phyloP scores from a whole-genome alignment of 2,888 invertebrate genomes.

The Epicampocera succincta region DNA sequence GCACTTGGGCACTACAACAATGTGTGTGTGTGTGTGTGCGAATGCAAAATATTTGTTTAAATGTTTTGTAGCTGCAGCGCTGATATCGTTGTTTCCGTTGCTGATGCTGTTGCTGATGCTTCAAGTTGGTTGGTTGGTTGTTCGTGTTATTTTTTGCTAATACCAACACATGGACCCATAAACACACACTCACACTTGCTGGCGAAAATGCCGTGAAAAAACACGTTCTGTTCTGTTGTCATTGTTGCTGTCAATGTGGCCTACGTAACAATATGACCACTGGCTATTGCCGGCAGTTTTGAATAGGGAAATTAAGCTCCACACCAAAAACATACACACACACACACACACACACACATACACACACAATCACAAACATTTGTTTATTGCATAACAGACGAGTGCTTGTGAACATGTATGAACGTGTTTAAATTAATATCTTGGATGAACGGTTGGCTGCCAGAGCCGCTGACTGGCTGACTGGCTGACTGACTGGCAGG shows the following conservation, averaged over 20 bases:
- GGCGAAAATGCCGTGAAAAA: conserved; percentile 43
- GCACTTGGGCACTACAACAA: neutral
- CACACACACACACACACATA: neutral
- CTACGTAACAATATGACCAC: conserved; percentile 64
- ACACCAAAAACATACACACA: neutral
- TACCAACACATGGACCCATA: conserved; percentile 12
- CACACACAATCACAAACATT: neutral
- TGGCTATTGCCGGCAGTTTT: conserved; percentile 54
- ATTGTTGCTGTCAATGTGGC: conserved; percentile 56
- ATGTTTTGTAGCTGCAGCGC: conserved; percentile 49
- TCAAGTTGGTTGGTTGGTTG: too few species aligned
- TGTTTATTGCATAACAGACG: conserved; percentile 1
- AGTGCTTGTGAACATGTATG: conserved; percentile 2
- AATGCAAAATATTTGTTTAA: conserved; percentile 27
- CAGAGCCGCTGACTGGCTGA: conserved; percentile 1
- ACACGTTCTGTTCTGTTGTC: conserved; percentile 24
- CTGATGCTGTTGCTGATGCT: conserved; percentile 17
- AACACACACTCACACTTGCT: neutral
- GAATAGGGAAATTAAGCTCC: conserved; percentile 45
- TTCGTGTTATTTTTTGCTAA: conserved; percentile 18
- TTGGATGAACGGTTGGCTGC: conserved; percentile 16
- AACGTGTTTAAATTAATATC: conserved; percentile 36
- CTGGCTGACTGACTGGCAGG: neutral
- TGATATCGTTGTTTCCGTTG: conserved; percentile 46
- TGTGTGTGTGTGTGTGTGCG: conserved; percentile 8